phyloP scores from a whole-genome alignment of 2,888 invertebrate species.

The Melieria omissa region DNA sequence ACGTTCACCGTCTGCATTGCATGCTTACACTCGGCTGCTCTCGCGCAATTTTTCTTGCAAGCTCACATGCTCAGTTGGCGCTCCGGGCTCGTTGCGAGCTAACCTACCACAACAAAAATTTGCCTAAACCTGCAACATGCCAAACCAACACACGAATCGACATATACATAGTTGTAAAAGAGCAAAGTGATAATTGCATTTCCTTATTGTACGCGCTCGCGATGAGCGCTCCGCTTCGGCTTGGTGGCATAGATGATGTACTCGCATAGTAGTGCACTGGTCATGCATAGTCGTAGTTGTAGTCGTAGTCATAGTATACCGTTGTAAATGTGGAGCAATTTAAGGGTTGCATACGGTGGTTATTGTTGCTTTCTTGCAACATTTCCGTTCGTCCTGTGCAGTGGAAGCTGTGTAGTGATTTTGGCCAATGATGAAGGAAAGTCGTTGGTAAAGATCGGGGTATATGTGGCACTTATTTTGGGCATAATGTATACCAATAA shows the following conservation, averaged over 20 bases:
- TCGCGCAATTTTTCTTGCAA: no score
- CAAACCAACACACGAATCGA: no score
- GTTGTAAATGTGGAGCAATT: background rate
- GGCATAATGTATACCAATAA: no score
- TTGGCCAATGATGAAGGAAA: no score
- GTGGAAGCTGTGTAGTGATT: background rate
- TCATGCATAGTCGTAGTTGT: background rate
- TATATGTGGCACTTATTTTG: no score
- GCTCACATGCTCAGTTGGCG: no score
- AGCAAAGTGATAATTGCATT: constrained; percentile 48
- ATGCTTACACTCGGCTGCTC: no score
- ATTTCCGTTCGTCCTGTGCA: background rate
- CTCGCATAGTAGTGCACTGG: background rate
- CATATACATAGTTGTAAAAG: background rate
- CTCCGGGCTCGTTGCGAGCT: background rate
- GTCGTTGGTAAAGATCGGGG: no score
- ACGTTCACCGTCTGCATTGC: no score
- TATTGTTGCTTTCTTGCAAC: background rate
- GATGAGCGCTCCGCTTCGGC: background rate
- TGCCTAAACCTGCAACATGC: constrained; percentile 10
- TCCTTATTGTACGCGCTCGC: constrained; percentile 49
- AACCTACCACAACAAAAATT: constrained; percentile 32
- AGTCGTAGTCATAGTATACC: background rate
- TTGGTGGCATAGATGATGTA: background rate
- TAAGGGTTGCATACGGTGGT: background rate